Base-by-base conservation (phyloP, 2,113 vertebrate species). In the Caloenas nicobarica region DNA sequence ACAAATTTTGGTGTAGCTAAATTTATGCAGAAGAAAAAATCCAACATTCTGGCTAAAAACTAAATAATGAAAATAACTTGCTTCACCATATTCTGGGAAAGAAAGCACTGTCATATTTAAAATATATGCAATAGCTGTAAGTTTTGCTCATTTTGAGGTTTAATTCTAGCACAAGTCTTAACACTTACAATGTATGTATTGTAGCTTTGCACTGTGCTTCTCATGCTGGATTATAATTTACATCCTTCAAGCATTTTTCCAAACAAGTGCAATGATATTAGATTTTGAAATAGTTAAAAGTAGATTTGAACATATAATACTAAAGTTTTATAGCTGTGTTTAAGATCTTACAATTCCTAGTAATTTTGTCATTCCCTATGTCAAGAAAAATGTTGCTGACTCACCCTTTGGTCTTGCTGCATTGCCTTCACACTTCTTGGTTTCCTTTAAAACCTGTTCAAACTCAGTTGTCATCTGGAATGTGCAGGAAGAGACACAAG, bases 401-500 rank as follows among this genome's bases (percentile, higher is more conserved):
- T 96, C 94, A 98, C 97, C 91, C 16, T 84, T 89, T 71, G 73
- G 88, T 44, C 71, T 95, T 70, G 60, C 46, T 86, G 73, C 58
- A 62, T 26, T 89, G 64, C 65, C 33, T 78, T 81, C 65, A n/a
- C 23, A 68, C 68, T 88, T 95, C 92, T 88, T 97, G 5, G 84
- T 93, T 96, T 97, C 97, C 81, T 96, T 93, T 82, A 97, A 51
- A 38, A 96, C 18, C 44, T 97, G 96, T 44, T 97, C 86, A 57
- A 95, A 95, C 66, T 97, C 96, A 66, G 61, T 16, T 74, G 95
- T 60, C 69, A 96, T 44, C 98, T 98, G 89, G 69, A 97, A 97
- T 21, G 46, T n/a, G 46, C 51, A 97, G 46, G 48, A 88, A 96
- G 33, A 93, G 26, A 90, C 69, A 8, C 5, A 68, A 71, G 11